phyloP scores from a whole-genome alignment of 2,113 vertebrate species.

The Oryzias woworae region DNA sequence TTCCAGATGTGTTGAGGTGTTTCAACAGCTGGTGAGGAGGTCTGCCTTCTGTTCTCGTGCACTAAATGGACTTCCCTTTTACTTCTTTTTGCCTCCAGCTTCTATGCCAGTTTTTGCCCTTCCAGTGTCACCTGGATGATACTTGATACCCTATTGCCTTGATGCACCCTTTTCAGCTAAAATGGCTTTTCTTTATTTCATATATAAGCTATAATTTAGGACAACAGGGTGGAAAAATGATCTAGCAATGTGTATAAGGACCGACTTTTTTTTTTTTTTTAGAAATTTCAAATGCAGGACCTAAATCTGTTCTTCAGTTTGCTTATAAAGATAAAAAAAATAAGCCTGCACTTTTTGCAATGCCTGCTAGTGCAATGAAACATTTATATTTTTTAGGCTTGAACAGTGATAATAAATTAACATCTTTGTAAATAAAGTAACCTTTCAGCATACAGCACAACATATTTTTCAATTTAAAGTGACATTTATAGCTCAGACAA shows the following conservation, averaged over 20 bases:
- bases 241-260: conserved; percentile 49
- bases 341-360: conserved; percentile 39
- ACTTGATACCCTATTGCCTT: conserved; percentile 65
- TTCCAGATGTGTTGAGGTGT: conserved; percentile 66
- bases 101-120: conserved; percentile 35
- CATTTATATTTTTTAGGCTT: conserved; percentile 31
- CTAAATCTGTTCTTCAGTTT: conserved; percentile 23
- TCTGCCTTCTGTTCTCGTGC: conserved; percentile 73
- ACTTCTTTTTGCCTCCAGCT: conserved; percentile 58
- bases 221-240: conserved; percentile 73
- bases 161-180: conserved; percentile 31
- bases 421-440: too few species aligned
- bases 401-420: conserved; percentile 6
- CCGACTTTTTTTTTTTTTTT: conserved; percentile 45
- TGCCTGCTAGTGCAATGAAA: conserved; percentile 27
- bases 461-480: too few species aligned
- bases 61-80: conserved; percentile 63
- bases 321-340: conserved; percentile 19
- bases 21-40: conserved; percentile 74
- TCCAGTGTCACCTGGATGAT: conserved; percentile 59
- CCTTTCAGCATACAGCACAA: too few species aligned
- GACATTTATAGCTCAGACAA: too few species aligned
- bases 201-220: conserved; percentile 69
- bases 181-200: conserved; percentile 55
- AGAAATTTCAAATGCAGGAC: conserved; percentile 31